Evolutionary conservation across 2,888 invertebrate genomes (phyloP).

Genomic region (Stenchaetothrips biformis): DNA sequence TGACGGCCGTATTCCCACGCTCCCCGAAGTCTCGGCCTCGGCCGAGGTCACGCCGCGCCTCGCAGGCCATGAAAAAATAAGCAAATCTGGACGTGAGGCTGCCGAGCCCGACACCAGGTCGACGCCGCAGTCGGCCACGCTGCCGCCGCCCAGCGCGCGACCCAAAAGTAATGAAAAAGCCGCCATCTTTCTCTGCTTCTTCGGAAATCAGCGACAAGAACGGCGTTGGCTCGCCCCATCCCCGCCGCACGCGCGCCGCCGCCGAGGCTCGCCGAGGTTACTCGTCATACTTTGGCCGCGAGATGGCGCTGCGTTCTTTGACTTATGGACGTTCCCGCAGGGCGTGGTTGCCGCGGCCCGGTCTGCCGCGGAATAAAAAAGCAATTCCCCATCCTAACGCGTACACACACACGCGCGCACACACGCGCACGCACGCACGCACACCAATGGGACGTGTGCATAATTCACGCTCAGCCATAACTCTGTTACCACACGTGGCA

Average conservation of each 20-base stretch:
- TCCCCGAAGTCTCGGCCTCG: not conserved
- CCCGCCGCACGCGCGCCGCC: too few species aligned
- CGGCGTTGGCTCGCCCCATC: too few species aligned
- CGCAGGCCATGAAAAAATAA: not conserved
- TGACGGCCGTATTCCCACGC: not conserved
- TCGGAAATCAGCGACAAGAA: too few species aligned
- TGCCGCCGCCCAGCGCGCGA: too few species aligned
- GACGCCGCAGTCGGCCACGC: not conserved
- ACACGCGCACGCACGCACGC: not conserved
- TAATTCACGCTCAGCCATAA: slow-evolving; percentile 19
- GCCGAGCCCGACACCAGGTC: not conserved
- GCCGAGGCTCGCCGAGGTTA: not conserved
- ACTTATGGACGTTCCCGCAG: slow-evolving; percentile 10
- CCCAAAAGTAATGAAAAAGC: too few species aligned
- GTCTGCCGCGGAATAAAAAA: slow-evolving; percentile 3
- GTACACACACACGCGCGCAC: not conserved
- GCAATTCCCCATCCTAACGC: not conserved
- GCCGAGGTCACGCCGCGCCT: not conserved
- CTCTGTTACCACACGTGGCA: slow-evolving; percentile 10
- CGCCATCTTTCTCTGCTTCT: too few species aligned
- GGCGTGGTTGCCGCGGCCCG: not conserved
- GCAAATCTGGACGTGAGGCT: not conserved
- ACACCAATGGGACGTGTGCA: not conserved
- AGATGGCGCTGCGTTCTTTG: not conserved
- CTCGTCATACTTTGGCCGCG: not conserved